Evolutionary conservation across 2,113 vertebrate genomes (phyloP), one percentile per base, ranked within the genome.

Genomic region (Mormoops blainvillei): DNA sequence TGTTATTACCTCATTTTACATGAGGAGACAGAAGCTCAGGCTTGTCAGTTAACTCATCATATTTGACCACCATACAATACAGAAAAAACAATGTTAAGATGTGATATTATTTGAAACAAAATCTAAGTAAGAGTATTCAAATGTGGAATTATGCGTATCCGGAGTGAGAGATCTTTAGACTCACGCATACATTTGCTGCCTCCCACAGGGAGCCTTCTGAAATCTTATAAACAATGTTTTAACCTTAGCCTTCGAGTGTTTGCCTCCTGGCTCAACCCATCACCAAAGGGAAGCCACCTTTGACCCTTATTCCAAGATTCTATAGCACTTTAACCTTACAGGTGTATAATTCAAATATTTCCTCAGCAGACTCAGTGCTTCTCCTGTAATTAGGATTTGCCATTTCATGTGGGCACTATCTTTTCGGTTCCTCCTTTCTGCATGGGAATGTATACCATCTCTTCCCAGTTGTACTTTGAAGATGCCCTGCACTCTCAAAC

Each of bases 91-190:
- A 61, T 11, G 28, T 26, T 65, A 88, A 65, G 61, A 71, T 26
- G 12, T 33, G 41, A 4, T 33, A 61, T 78, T 67, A 24, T 50
- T 45, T 63, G 7, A 20, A n/a, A 82, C 38, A 52, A 93, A 80
- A 84, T 48, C 20, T 24, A 68, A 87, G 28, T 6, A 2, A 16
- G 3, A 19, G 15, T 36, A 43, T 65, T 67, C 22, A 45, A 48
- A 87, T 63, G n/a, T 61, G 36, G 16, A 20, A 18, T 20, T 19
- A 2, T 15, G n/a, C 11, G 3, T 33, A 19, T 63, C 48, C 31
- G 1, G 16, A 41, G 43, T 14, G 5, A n/a, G 3, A 14, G 4
- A 19, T 3, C n/a, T 63, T 65, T 26, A 14, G 28, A 2, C 8
- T 86, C 22, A n/a, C 26, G 3, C 16, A 10, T 33, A 3, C 20